Percentiles rank a stretch among this genome's conserved stretches.
These are phyloP conservation scores for Scaptodrosophila latifasciaeformis DNA, from an alignment of 2,888 invertebrate genomes.

Conservation along the genomic window DNA sequence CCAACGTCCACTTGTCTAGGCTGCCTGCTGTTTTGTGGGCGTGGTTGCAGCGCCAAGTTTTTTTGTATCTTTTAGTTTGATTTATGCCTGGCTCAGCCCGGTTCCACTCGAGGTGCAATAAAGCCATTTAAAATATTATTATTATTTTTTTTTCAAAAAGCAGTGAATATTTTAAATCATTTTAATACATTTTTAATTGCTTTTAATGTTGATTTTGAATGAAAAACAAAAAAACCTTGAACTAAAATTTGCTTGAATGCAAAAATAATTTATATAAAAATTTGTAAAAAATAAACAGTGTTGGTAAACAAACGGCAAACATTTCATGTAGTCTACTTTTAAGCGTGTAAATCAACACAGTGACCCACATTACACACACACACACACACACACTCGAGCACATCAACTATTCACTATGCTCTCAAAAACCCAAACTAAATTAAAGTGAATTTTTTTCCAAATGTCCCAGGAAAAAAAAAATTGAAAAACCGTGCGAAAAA, in stretches of 20 bases:
- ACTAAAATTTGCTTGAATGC: too few species aligned
- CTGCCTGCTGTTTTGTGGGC: slow-evolving; percentile 19
- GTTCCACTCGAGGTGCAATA: too few species aligned
- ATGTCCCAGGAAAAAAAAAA: slow-evolving; percentile 29
- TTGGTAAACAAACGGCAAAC: not conserved
- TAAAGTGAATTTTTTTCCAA: slow-evolving; percentile 68
- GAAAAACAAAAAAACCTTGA: too few species aligned
- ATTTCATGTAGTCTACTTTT: slow-evolving; percentile 58
- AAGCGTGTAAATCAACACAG: slow-evolving; percentile 15
- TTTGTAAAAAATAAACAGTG: too few species aligned
- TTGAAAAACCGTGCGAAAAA: slow-evolving; percentile 44
- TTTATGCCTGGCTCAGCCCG: slow-evolving; percentile 11
- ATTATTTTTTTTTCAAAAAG: too few species aligned
- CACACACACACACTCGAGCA: slow-evolving; percentile 43
- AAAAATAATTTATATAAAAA: too few species aligned
- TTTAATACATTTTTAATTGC: too few species aligned
- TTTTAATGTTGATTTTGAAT: too few species aligned
- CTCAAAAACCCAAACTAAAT: slow-evolving; percentile 66
- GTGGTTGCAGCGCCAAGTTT: too few species aligned
- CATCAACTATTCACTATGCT: slow-evolving; percentile 18
- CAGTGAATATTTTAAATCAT: too few species aligned
- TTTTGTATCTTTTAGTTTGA: not conserved
- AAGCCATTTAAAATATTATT: too few species aligned
- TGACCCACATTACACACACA: slow-evolving; percentile 21
- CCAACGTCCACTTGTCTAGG: too few species aligned